These are phyloP conservation scores for Acanthoscelides obtectus DNA, from an alignment of 2,888 invertebrate genomes.

Conservation along the genomic window DNA sequence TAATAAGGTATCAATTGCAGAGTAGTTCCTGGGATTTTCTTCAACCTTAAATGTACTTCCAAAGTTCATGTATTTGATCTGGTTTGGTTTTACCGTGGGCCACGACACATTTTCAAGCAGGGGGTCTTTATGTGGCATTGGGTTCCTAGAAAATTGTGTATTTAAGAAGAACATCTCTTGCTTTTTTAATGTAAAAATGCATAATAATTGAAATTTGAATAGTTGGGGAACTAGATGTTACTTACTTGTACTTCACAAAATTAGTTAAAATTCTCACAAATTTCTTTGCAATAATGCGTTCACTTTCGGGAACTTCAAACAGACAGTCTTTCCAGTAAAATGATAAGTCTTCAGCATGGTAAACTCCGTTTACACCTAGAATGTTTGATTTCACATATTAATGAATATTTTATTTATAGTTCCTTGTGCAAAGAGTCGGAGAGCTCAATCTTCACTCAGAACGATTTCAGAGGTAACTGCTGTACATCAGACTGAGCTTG, in stretches of 20 bases:
- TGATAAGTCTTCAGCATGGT: neutral
- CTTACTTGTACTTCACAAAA: neutral
- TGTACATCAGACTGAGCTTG: no score
- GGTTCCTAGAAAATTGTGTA: neutral
- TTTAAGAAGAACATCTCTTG: no score
- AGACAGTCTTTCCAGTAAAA: neutral
- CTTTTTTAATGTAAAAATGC: no score
- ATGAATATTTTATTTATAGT: neutral
- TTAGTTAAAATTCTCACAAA: neutral
- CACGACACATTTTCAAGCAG: neutral
- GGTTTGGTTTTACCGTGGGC: neutral
- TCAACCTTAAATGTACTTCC: neutral
- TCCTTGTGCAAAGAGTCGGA: no score
- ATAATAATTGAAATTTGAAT: no score
- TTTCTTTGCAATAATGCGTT: neutral
- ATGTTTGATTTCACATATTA: neutral
- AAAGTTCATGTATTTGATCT: neutral
- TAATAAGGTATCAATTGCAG: neutral
- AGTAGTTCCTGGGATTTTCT: neutral
- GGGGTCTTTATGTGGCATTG: neutral
- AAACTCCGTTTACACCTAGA: neutral
- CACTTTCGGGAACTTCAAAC: neutral
- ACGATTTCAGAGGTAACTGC: no score
- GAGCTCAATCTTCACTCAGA: no score
- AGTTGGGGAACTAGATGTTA: no score